A percentile compares a stretch with the other conserved stretches of the same genome.
Conservation (phyloP, 2,113 vertebrate species). For the Gadus macrocephalus region DNA sequence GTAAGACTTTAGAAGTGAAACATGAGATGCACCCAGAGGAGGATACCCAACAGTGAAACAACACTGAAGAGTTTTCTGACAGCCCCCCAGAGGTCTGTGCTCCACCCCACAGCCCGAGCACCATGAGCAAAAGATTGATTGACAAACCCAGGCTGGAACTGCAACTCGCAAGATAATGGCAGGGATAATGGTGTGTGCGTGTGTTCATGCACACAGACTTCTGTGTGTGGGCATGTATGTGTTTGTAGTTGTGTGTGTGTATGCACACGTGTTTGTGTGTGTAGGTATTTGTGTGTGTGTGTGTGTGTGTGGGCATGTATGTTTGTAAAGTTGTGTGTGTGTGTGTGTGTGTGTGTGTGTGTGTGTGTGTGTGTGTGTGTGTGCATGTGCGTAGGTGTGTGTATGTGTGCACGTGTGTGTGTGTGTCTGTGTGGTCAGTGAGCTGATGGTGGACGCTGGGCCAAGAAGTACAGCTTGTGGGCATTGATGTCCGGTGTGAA, state of each 20-base stretch:
- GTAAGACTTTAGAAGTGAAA: conserved; percentile 50
- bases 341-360: too few species aligned
- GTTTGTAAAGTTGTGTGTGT: too few species aligned
- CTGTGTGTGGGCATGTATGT: too few species aligned
- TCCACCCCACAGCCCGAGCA: conserved; percentile 39
- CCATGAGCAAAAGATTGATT: conserved; percentile 50
- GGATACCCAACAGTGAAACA: conserved; percentile 27
- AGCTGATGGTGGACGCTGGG: conserved; percentile 4
- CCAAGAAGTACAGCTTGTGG: conserved; percentile 26
- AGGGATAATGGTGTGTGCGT: too few species aligned
- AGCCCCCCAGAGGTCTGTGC: conserved; percentile 35
- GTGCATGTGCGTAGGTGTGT: too few species aligned
- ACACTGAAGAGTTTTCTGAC: conserved; percentile 33
- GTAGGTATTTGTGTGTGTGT: neutral
- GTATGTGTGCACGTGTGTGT: neutral
- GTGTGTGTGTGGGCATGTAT: neutral
- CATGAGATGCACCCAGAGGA: conserved; percentile 28
- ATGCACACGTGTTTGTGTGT: too few species aligned
- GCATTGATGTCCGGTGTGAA: conserved; percentile 26
- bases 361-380: too few species aligned
- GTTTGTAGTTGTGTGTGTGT: too few species aligned
- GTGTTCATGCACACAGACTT: neutral
- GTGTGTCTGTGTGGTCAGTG: conserved; percentile 11
- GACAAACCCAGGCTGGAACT: conserved; percentile 40
- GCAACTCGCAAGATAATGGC: conserved; percentile 6